Evolutionary conservation across 2,113 vertebrate genomes (phyloP), one percentile per base, ranked within the genome.

Genomic region (Psephotus haematonotus): DNA sequence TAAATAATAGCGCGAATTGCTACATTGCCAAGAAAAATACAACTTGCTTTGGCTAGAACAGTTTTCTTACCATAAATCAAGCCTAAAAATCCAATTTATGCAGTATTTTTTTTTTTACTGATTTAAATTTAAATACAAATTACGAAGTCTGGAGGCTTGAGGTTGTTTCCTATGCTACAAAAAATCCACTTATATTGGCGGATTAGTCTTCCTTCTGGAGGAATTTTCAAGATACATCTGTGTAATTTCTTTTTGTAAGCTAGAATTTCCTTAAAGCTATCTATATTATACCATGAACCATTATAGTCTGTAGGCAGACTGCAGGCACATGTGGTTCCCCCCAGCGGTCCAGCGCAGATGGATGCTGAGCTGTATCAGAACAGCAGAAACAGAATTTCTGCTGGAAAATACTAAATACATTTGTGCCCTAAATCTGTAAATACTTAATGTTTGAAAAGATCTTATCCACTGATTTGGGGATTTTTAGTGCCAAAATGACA

Each of bases 81-180:
- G 9, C 9, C 9, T 37, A 31, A 18, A 57, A 23, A 17, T 79
- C 52, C 87, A 4, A 29, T 88, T 91, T 87, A 52, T 2, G 1
- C 13, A n/a, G 27, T 35, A 14, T 67, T 82, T 62, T 29, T 20
- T 59, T 84, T 80, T 82, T 62, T 29, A 57, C 44, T 75, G 28
- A 76, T 84, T 80, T 76, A 82, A 91, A 76, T 86, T 82, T 76
- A 79, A 92, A 84, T 68, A 85, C 20, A 35, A 84, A 75, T 71
- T 87, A 13, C 41, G 7, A 78, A 68, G 9, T 68, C 47, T 78
- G n/a, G 46, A 70, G 28, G 31, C 19, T 63, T 72, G 17, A 47
- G 4, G 4, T 35, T 86, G 24, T 87, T 85, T 71, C 55, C 18
- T 64, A 75, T n/a, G 10, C 9, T 82, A 62, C 33, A 68, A 55